Conservation (phyloP, 1,140 invertebrate genomes). For the Panonychus citri region DNA sequence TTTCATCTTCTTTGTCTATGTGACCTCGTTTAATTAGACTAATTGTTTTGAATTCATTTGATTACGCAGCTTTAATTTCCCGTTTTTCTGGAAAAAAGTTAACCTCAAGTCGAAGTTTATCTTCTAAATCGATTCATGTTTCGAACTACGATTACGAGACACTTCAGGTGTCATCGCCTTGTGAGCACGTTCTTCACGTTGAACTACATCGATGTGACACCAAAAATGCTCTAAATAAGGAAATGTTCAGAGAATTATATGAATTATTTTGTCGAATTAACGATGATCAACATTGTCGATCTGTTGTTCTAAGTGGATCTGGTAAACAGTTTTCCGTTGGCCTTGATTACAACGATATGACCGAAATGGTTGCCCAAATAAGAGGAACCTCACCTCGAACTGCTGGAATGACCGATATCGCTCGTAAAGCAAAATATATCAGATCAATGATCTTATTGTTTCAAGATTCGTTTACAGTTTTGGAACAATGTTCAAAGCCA, state of each 20-base stretch:
- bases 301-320: constrained; percentile 54
- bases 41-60: too few relatives aligned
- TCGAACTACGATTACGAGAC: too few relatives aligned
- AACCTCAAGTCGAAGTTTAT: too few relatives aligned
- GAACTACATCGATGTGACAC: constrained; percentile 70
- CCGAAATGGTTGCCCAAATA: too few relatives aligned
- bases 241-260: constrained; percentile 46
- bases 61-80: too few relatives aligned
- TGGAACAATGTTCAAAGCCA: constrained; percentile 74
- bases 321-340: constrained; percentile 62
- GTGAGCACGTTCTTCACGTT: constrained; percentile 60
- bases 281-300: constrained; percentile 50
- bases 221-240: constrained; percentile 52
- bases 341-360: constrained; percentile 18
- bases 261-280: constrained; percentile 51
- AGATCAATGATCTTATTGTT: constrained; percentile 38
- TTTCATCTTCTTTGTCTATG: too few relatives aligned
- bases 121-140: too few relatives aligned
- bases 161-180: too few relatives aligned
- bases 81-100: too few relatives aligned
- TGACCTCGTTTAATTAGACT: too few relatives aligned
- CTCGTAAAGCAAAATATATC: constrained; percentile 44
- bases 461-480: constrained; percentile 47
- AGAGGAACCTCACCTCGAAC: not conserved
- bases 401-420: constrained; percentile 34